Conservation (phyloP, 23 tunicate species). For the Trididemnum miniatum region DNA sequence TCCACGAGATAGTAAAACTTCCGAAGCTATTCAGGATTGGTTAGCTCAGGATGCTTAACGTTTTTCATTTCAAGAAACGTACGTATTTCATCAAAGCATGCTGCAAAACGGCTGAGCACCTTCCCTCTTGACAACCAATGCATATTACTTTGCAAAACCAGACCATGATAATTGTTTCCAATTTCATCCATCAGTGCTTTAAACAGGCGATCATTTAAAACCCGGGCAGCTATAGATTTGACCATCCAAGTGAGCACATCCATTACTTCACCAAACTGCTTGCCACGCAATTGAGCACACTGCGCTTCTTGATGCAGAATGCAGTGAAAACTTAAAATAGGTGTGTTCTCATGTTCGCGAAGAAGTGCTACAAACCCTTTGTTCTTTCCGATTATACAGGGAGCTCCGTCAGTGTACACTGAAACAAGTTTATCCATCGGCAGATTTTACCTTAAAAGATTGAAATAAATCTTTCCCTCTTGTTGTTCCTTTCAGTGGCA, state of each 20-base stretch:
- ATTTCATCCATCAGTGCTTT: conserved; percentile 31
- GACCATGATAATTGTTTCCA: conserved; percentile 45
- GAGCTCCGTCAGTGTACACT: conserved; percentile 46
- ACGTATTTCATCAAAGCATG: conserved; percentile 37
- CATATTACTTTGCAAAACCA: conserved; percentile 47
- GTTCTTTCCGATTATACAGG: conserved; percentile 39
- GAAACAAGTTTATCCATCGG: conserved; percentile 47
- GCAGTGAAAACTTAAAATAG: conserved; percentile 42
- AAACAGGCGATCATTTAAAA: conserved; percentile 34
- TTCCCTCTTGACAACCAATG: conserved; percentile 49
- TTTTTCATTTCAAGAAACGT: conserved; percentile 40
- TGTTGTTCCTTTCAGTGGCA: conserved; percentile 49
- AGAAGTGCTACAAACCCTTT: conserved; percentile 30
- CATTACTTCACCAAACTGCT: conserved; percentile 45
- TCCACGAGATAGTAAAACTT: conserved; percentile 51
- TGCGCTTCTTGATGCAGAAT: conserved; percentile 33
- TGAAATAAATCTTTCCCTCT: conserved; percentile 43
- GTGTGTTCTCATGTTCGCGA: conserved; percentile 43
- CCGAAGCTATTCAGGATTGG: conserved; percentile 32
- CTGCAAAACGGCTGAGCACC: conserved; percentile 48
- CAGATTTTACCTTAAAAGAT: conserved; percentile 38
- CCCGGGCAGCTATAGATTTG: conserved; percentile 33
- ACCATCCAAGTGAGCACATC: conserved; percentile 43
- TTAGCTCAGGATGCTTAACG: conserved; percentile 49
- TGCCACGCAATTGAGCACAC: conserved; percentile 38